phyloP scores from a whole-genome alignment of 2,113 vertebrate genomes.

The Sapajus apella region DNA sequence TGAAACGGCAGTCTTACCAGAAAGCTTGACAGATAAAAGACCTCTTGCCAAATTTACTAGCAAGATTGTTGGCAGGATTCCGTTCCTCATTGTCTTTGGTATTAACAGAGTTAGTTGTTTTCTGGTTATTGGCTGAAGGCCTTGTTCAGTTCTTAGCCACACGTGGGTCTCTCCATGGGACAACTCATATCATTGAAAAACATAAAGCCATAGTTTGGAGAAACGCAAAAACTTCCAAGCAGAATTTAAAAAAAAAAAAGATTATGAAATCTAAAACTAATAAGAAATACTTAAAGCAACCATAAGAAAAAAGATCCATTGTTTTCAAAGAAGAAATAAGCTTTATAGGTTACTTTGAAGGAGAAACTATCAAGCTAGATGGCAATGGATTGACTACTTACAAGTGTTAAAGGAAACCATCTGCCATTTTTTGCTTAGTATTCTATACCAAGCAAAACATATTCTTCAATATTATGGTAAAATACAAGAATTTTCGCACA shows the following conservation, averaged over 20 bases:
- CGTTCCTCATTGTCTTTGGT: not conserved
- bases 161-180: not conserved
- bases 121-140: not conserved
- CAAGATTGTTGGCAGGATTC: not conserved
- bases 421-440: not conserved
- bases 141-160: not conserved
- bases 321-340: not conserved
- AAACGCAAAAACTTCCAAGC: not conserved
- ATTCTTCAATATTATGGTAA: not conserved
- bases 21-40: not conserved
- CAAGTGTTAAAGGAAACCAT: not conserved
- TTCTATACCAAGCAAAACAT: not conserved
- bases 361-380: not conserved
- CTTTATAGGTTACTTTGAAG: not conserved
- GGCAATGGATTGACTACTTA: not conserved
- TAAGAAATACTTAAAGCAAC: not conserved
- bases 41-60: not conserved
- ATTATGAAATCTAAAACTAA: not conserved
- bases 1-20: not conserved
- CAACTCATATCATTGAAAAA: not conserved
- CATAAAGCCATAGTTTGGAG: not conserved
- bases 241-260: not conserved
- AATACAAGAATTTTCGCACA: not conserved
- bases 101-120: not conserved
- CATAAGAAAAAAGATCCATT: not conserved